phyloP scores from a whole-genome alignment of 2,797 vertebrate species.

The Bradypodion ventrale region DNA sequence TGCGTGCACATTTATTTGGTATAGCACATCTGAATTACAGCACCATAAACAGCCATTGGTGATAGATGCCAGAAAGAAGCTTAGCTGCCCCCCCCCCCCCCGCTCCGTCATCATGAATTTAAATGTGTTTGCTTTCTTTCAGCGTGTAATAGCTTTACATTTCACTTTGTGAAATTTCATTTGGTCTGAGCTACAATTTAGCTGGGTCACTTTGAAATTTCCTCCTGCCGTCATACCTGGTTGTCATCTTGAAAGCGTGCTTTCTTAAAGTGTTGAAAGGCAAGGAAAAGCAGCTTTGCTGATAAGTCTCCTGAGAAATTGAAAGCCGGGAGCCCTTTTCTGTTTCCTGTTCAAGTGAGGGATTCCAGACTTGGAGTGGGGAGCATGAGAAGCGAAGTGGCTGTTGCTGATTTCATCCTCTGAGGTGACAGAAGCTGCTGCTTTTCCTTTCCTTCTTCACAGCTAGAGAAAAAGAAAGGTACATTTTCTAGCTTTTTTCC shows the following conservation, averaged over 20 bases:
- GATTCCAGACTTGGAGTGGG: background rate
- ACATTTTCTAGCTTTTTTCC: background rate
- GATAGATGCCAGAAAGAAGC: background rate
- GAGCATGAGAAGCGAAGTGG: background rate
- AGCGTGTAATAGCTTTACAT: slow-evolving; percentile 5
- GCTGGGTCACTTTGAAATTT: slow-evolving; percentile 9
- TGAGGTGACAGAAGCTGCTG: background rate
- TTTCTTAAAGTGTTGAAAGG: slow-evolving; percentile 2
- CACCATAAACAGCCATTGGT: background rate
- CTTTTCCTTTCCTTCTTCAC: background rate
- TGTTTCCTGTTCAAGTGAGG: background rate
- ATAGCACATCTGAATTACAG: background rate
- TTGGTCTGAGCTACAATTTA: background rate
- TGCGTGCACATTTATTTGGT: too few species aligned
- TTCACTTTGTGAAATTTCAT: slow-evolving; percentile 3
- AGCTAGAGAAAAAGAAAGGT: background rate
- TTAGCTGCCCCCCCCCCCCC: too few species aligned
- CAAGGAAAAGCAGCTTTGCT: background rate
- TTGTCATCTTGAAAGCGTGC: background rate
- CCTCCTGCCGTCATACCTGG: slow-evolving; percentile 4
- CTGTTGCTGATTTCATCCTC: background rate
- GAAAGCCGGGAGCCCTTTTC: background rate
- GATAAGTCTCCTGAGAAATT: slow-evolving; percentile 9
- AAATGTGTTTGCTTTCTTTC: slow-evolving; percentile 2
- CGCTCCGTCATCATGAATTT: background rate